Evolutionary conservation across 1,140 invertebrate species (phyloP), one percentile per base, ranked within the genome.

Genomic region (Maniola jurtina): DNA sequence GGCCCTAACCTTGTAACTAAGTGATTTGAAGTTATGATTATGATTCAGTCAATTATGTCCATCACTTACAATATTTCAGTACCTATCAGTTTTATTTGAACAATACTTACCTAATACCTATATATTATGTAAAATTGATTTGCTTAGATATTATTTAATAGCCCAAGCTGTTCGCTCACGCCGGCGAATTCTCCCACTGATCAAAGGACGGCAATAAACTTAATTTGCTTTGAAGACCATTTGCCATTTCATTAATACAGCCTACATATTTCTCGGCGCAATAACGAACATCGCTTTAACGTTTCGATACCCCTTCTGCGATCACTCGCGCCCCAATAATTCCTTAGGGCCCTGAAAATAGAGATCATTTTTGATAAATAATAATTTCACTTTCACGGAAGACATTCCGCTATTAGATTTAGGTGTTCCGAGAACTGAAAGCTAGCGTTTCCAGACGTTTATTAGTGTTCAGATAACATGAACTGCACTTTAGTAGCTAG

Each of bases 321-420:
- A 34, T 50, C 7, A 50, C 40, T 14, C 58, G 60, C 11, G 35
- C 33, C 13, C 25, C 33, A n/a, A 25, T 55, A 57, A 47, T 15
- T 57, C 63, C 70, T 58, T 72, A 70, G 25, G 9, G 3, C 0
- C n/a, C 34, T 38, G 10, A 9, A 16, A 64, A 70, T 81, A 83
- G 71, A 55, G 71, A 62, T 71, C 47, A 72, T 72, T 67, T 76
- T 83, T 35, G 40, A 45, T 15, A 42, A 55, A 63, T 60, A 48
- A 50, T 61, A 15, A 66, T 42, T 70, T 35, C 61, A 74, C 72
- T 80, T 80, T 76, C 76, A 75, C 80, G 81, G 78, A 84, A 84
- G 83, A 82, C 80, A 79, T 83, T 79, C 75, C 77, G 63, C 55
- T 70, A 61, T 64, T 83, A 75, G 74, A 84, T 83, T 81, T 83